Evolutionary conservation across 1,140 invertebrate genomes (phyloP).

Genomic region (Cepaea nemoralis): DNA sequence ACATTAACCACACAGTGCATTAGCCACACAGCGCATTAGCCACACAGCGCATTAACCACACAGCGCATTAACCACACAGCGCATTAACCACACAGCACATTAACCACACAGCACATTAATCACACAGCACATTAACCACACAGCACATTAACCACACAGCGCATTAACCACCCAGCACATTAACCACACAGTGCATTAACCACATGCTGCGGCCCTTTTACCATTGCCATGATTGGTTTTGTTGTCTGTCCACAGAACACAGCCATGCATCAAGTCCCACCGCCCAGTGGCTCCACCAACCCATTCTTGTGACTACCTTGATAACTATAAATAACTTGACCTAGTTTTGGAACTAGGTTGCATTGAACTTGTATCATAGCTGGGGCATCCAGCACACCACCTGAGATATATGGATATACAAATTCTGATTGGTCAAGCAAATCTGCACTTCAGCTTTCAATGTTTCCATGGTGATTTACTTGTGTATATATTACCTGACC

Average conservation of each 20-base stretch:
- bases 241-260: slow-evolving; percentile 56
- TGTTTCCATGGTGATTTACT: not conserved
- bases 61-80: no score
- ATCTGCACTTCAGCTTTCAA: not conserved
- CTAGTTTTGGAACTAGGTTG: not conserved
- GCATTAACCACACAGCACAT: no score
- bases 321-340: not conserved
- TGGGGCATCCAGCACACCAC: not conserved
- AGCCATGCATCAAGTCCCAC: slow-evolving; percentile 52
- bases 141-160: no score
- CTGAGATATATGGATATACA: not conserved
- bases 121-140: no score
- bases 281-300: slow-evolving; percentile 62
- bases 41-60: no score
- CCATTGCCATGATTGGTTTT: no score
- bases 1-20: no score
- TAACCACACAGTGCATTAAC: no score
- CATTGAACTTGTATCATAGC: slow-evolving; percentile 6
- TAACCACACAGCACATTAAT: no score
- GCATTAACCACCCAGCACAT: no score
- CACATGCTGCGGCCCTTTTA: no score
- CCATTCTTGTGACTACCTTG: slow-evolving; percentile 64
- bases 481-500: not conserved
- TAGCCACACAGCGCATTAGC: no score
- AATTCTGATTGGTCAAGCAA: not conserved